phyloP scores from a whole-genome alignment of 37 sponge, comb jelly and placozoan genomes.

The Petrosia ficiformis region DNA sequence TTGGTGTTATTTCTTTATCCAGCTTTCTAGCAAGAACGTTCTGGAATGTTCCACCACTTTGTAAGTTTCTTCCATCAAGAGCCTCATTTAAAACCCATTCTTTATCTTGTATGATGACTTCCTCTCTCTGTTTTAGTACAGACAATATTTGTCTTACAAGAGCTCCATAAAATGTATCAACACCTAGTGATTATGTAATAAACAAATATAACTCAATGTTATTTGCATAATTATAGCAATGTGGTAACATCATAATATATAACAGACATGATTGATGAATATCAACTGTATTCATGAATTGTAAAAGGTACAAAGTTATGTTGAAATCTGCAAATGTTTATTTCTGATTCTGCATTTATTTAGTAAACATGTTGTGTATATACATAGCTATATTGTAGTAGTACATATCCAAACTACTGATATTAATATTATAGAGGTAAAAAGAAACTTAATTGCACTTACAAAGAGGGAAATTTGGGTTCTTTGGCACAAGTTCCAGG shows the following conservation, averaged over 20 bases:
- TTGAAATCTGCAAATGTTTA: not conserved
- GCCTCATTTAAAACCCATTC: constrained; percentile 37
- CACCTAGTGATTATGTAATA: not conserved
- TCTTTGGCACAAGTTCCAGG: constrained; percentile 25
- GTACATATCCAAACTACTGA: not conserved
- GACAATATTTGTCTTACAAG: constrained; percentile 39
- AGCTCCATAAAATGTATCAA: constrained; percentile 42
- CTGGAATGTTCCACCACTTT: constrained; percentile 40
- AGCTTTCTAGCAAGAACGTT: constrained; percentile 17
- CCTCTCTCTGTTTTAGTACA: constrained; percentile 48
- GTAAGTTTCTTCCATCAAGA: constrained; percentile 16
- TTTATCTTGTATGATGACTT: not conserved
- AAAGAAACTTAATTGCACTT: constrained; percentile 6
- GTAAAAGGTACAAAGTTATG: not conserved
- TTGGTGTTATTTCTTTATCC: constrained; percentile 22
- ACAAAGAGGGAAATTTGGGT: constrained; percentile 3
- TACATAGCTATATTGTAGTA: no score
- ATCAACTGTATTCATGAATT: no score
- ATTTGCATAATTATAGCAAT: no score
- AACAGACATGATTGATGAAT: no score
- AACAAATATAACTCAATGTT: no score
- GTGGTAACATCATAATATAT: no score
- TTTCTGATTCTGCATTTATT: no score
- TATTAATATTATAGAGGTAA: not conserved
- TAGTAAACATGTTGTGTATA: no score